Evolutionary conservation across 2,888 invertebrate genomes (phyloP), one percentile per base, ranked within the genome.

Genomic region (Cryptocephalus moraei): DNA sequence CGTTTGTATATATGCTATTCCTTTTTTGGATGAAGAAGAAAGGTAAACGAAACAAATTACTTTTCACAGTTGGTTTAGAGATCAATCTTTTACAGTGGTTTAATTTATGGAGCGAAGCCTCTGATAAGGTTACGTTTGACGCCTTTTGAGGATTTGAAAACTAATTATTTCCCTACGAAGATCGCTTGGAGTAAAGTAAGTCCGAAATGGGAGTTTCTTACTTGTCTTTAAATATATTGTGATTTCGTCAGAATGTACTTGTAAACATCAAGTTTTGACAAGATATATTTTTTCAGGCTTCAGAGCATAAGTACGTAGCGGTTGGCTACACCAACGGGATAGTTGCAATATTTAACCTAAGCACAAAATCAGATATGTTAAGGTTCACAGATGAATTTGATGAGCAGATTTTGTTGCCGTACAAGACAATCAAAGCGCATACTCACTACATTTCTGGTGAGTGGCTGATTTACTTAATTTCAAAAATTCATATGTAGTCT

Each of bases 261-360:
- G 22, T 22, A 22, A 22, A 22, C 6, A 6, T 22, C 22, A 22
- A 36, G 4, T 36, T 36, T 6, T n/a, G 34, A 13, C 14, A 14
- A 36, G 8, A 34, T 34, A 11, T 22, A 36, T 44, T 47, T 48
- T 49, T 65, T 71, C 72, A 79, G 78, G 71, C 73, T 65, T 68
- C 68, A 54, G 75, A 73, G 0, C 79, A 79, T 57, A 68, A 69
- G 8, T 67, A 72, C 33, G 66, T 86, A 41, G 75, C 77, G n/a
- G 84, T 80, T 1, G 84, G 84, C 2, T 85, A 82, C 60, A 73
- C 80, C 0, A 80, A 82, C 62, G 86, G 86, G 1, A 72, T 78
- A 32, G 74, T 79, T 2, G 82, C 79, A 4, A 63, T 80, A n/a
- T 86, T 77, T 72, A 75, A 85, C 62, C 57, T 86, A 12, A 65